phyloP scores from a whole-genome alignment of 2,888 invertebrate species.

The Emmelina monodactyla region DNA sequence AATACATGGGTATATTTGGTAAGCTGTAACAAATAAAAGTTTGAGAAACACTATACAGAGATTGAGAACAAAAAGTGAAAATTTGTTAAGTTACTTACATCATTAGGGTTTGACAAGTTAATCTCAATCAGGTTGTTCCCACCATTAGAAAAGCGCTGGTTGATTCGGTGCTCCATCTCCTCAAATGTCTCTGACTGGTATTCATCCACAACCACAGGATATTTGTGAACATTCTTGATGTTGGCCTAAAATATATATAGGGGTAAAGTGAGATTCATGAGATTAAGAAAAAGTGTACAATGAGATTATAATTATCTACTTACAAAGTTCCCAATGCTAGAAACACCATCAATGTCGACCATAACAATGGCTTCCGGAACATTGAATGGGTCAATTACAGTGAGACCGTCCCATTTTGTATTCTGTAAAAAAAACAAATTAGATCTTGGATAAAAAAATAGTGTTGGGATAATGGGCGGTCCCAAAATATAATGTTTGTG shows the following conservation, averaged over 20 bases:
- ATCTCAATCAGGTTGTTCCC: constrained; percentile 70
- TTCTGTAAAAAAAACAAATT: constrained; percentile 40
- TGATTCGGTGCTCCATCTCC: constrained; percentile 64
- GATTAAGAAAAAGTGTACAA: background rate
- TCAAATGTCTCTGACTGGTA: constrained; percentile 70
- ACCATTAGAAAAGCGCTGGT: constrained; percentile 67
- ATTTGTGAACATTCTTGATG: constrained; percentile 66
- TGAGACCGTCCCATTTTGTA: constrained; percentile 74
- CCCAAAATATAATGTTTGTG: background rate
- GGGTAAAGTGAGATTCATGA: background rate
- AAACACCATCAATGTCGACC: constrained; percentile 74
- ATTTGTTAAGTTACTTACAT: constrained; percentile 58
- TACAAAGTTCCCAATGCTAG: constrained; percentile 52
- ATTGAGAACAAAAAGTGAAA: no score
- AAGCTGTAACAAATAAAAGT: constrained; percentile 30
- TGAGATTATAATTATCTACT: no score
- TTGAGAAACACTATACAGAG: constrained; percentile 5
- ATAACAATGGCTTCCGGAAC: constrained; percentile 76
- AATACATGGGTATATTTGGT: constrained; percentile 37
- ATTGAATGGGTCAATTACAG: constrained; percentile 73
- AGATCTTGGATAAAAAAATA: no score
- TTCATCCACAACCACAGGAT: constrained; percentile 67
- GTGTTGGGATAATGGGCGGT: no score
- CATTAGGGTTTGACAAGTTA: constrained; percentile 68
- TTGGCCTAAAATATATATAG: no score